Evolutionary conservation across 2,113 vertebrate species (phyloP).

Genomic region (Cichladusa arquata): DNA sequence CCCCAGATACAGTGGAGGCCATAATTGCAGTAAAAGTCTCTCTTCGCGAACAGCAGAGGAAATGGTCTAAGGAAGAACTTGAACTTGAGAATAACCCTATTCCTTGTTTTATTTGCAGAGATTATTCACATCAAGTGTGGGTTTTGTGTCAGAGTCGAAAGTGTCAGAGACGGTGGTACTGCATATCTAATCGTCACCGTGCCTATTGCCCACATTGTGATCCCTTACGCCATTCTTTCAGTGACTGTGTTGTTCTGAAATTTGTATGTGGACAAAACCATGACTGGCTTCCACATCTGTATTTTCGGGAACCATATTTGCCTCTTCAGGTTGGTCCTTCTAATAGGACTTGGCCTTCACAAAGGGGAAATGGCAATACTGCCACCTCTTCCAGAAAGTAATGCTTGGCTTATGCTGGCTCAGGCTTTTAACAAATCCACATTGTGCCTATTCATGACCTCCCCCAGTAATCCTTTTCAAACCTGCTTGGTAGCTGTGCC

Average conservation of each 20-base stretch:
- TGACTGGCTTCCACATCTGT: neutral
- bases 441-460: neutral
- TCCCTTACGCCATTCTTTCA: neutral
- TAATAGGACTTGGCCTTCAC: too few relatives aligned
- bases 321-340: neutral
- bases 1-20: too few relatives aligned
- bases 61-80: neutral
- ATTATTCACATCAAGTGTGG: neutral
- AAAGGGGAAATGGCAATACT: neutral
- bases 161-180: neutral
- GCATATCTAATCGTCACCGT: rapidly evolving
- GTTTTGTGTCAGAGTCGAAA: neutral
- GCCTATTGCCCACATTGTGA: neutral
- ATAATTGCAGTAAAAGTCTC: neutral
- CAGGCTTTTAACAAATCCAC: neutral
- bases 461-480: neutral
- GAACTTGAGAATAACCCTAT: neutral
- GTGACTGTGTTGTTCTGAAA: neutral
- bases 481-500: neutral
- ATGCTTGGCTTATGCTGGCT: neutral
- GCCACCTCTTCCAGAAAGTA: neutral
- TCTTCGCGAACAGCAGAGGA: rapidly evolving
- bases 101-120: neutral
- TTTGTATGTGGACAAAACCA: neutral
- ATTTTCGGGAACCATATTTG: neutral